Evolutionary conservation across 2,113 vertebrate genomes (phyloP).

Genomic region (Anser brachyrhynchus): DNA sequence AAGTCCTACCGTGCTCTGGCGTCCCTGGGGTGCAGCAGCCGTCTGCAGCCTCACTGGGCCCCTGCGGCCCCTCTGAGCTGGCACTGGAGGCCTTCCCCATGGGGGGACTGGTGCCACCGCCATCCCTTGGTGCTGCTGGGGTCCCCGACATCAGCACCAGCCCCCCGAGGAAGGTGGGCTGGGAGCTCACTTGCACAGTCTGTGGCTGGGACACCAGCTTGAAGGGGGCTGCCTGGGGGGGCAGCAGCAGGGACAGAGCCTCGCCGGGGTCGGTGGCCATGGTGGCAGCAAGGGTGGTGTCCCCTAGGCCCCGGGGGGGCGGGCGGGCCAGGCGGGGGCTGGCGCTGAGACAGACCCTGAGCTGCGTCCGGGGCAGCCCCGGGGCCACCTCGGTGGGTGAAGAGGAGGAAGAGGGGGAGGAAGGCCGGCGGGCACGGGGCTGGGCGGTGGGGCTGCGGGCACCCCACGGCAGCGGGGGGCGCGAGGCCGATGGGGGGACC

Average conservation of each 20-base stretch:
- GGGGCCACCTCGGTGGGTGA: constrained; percentile 45
- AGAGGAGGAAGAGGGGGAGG: constrained; percentile 23
- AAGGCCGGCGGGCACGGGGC: background rate
- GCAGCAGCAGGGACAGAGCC: background rate
- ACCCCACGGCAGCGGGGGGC: background rate
- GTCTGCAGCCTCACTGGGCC: background rate
- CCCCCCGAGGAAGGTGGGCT: constrained; percentile 10
- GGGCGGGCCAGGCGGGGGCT: constrained; percentile 31
- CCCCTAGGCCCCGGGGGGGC: constrained; percentile 2
- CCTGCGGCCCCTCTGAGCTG: accelerated
- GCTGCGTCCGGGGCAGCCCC: constrained; percentile 58
- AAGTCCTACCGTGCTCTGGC: constrained; percentile 1
- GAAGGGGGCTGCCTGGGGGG: constrained; percentile 57
- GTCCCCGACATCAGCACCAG: background rate
- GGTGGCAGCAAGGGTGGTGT: background rate
- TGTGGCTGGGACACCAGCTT: constrained; percentile 69
- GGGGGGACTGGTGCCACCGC: background rate
- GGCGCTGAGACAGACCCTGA: constrained; percentile 22
- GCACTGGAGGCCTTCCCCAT: background rate
- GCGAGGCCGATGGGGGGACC: background rate
- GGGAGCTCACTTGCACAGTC: constrained; percentile 62
- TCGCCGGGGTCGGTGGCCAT: background rate
- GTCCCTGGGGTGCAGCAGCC: background rate
- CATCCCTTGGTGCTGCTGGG: constrained; percentile 40
- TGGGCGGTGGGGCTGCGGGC: background rate